These are phyloP conservation scores for Apodemus sylvaticus DNA, from an alignment of 2,113 vertebrate genomes.

Conservation along the genomic window DNA sequence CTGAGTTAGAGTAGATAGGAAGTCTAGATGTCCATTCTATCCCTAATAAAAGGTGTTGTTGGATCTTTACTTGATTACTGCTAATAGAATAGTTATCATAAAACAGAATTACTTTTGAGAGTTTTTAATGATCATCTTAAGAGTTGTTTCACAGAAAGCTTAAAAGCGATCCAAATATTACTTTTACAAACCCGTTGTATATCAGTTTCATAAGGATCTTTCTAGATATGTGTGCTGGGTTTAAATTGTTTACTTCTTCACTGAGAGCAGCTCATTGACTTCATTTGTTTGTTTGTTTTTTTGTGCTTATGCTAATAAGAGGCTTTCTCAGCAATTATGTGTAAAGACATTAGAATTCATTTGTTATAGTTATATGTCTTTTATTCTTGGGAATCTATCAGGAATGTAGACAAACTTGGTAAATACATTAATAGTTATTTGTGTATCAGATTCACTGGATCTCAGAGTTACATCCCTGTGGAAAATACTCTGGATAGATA, in stretches of 20 bases:
- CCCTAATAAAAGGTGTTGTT: not conserved
- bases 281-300: not conserved
- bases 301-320: not conserved
- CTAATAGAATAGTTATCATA: not conserved
- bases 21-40: not conserved
- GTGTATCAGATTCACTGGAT: not conserved
- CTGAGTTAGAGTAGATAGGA: not conserved
- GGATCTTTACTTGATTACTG: not conserved
- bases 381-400: not conserved
- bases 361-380: not conserved
- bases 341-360: not conserved
- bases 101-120: not conserved
- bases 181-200: not conserved
- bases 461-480: not conserved
- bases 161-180: not conserved
- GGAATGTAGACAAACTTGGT: not conserved
- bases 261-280: not conserved
- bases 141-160: not conserved
- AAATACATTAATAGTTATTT: not conserved
- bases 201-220: not conserved
- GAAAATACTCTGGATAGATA: not conserved
- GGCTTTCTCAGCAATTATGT: not conserved
- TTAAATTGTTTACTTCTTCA: not conserved
- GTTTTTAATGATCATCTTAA: not conserved
- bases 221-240: not conserved